Conservation (phyloP, 2,888 invertebrate genomes). For the Boloria euphrosyne region DNA sequence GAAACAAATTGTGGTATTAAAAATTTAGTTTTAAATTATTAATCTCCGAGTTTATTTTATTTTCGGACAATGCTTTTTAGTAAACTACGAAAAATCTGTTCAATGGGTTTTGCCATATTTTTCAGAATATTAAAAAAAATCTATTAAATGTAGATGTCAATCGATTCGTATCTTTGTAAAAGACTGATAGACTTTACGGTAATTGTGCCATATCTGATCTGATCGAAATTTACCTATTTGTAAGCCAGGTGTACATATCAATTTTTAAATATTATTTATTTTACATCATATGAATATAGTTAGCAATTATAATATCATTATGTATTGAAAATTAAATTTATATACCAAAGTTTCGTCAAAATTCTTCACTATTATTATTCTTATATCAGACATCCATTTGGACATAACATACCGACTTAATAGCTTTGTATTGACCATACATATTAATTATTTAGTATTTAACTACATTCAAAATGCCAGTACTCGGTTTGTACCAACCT, state of each 20-base stretch:
- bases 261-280: constrained; percentile 17
- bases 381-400: background rate
- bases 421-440: background rate
- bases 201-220: constrained; percentile 72
- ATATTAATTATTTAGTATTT: no score
- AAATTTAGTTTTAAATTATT: constrained; percentile 16
- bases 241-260: constrained; percentile 35
- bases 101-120: constrained; percentile 3
- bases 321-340: background rate
- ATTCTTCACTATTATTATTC: background rate
- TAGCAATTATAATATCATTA: background rate
- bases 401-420: constrained; percentile 6
- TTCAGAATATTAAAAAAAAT: constrained; percentile 10
- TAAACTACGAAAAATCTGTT: background rate
- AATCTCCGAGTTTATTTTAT: constrained; percentile 5
- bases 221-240: constrained; percentile 33
- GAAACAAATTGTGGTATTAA: constrained; percentile 26
- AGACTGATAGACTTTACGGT: constrained; percentile 78
- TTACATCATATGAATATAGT: background rate
- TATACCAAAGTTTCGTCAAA: background rate
- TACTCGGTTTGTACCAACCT: background rate
- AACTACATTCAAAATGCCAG: background rate
- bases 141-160: constrained; percentile 27
- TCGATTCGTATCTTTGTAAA: constrained; percentile 48
- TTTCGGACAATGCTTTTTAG: background rate